These are phyloP conservation scores for Thysanoteuthis rhombus DNA, from an alignment of 2,888 invertebrate species.

Conservation along the genomic window DNA sequence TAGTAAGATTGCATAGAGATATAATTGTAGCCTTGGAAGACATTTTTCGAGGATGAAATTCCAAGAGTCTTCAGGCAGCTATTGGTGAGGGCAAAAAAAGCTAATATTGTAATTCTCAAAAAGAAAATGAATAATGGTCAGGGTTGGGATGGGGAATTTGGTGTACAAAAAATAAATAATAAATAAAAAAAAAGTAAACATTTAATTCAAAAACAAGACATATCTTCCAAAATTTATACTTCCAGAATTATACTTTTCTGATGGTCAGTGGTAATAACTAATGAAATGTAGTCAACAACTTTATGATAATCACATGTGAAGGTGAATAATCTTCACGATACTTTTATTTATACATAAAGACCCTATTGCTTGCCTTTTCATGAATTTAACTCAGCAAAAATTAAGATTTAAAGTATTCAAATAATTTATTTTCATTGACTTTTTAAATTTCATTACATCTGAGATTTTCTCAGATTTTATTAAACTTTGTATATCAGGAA, in stretches of 20 bases:
- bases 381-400: not conserved
- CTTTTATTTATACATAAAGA: not conserved
- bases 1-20: not conserved
- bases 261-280: not conserved
- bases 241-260: not conserved
- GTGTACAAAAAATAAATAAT: not conserved
- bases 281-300: not conserved
- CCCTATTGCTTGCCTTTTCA: too few relatives aligned
- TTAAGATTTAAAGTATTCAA: not conserved
- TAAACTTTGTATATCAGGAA: not conserved
- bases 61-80: constrained; percentile 12
- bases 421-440: not conserved
- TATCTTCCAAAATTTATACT: not conserved
- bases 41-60: not conserved
- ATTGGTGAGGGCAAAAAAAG: not conserved
- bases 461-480: not conserved
- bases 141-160: not conserved
- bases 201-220: not conserved
- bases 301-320: not conserved
- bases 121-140: not conserved
- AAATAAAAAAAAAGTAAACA: too few relatives aligned
- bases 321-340: not conserved
- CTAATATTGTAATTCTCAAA: not conserved
- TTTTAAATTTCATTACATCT: not conserved
- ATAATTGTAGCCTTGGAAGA: not conserved